A percentile compares a stretch with the other conserved stretches of the same genome.
Conservation (phyloP, 2,113 vertebrate species). For the Hypanus sabinus region DNA sequence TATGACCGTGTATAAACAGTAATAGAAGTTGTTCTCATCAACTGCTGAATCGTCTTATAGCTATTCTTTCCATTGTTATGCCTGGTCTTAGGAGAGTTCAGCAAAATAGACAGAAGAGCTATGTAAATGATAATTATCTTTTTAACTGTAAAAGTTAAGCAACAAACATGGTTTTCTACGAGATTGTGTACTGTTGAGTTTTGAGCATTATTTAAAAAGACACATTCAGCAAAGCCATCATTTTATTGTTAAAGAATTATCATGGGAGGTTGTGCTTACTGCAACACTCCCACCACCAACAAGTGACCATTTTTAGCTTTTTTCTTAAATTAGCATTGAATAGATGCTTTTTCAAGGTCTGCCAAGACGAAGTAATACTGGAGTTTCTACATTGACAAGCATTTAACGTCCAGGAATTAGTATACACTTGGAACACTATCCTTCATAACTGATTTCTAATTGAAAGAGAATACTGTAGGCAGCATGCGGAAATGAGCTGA, state of each 20-base stretch:
- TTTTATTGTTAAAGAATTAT: not conserved
- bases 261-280: not conserved
- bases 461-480: not conserved
- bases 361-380: not conserved
- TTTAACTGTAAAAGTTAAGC: not conserved
- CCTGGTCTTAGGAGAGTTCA: not conserved
- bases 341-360: not conserved
- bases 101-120: not conserved
- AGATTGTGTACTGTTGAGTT: not conserved
- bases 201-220: not conserved
- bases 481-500: too few species aligned
- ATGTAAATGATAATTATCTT: not conserved
- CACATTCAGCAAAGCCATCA: not conserved
- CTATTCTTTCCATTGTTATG: too few species aligned
- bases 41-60: too few species aligned
- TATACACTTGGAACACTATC: too few species aligned
- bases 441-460: not conserved
- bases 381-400: not conserved
- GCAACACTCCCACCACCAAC: too few species aligned
- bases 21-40: too few species aligned
- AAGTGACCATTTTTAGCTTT: too few species aligned
- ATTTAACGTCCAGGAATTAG: not conserved
- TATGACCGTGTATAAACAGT: too few species aligned
- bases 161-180: not conserved
- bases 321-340: not conserved